Percentiles rank a stretch among this genome's conserved stretches.
Conservation (phyloP, 1,140 invertebrate species). For the Conopomorpha cramerella region DNA sequence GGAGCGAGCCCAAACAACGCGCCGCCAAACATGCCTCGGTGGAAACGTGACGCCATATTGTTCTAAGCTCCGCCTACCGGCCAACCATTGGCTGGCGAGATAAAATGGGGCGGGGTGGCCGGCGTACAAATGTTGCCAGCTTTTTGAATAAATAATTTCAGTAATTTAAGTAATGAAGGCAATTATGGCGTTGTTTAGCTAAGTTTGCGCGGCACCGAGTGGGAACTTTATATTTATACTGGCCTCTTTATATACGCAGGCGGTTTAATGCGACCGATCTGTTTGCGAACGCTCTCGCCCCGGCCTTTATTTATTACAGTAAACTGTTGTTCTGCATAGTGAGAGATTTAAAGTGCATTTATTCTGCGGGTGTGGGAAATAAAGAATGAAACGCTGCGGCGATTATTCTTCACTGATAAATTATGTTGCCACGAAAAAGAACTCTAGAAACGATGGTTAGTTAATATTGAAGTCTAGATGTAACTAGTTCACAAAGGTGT, state of each 20-base stretch:
- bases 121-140: constrained; percentile 55
- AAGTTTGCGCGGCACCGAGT: constrained; percentile 56
- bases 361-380: constrained; percentile 42
- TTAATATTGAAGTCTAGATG: no score
- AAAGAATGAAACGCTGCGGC: no score
- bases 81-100: no score
- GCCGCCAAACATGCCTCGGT: no score
- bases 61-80: no score
- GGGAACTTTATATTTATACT: constrained; percentile 60
- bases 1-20: no score
- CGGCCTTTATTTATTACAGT: constrained; percentile 45
- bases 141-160: constrained; percentile 62
- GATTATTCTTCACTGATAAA: no score
- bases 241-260: constrained; percentile 56
- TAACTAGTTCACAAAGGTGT: no score
- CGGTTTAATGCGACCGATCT: constrained; percentile 57
- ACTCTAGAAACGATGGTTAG: no score
- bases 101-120: constrained; percentile 23
- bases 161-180: constrained; percentile 61
- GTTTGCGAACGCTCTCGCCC: constrained; percentile 44
- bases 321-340: constrained; percentile 27
- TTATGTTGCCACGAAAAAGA: no score
- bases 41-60: no score
- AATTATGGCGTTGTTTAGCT: constrained; percentile 62
- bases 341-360: constrained; percentile 56